A percentile compares a stretch with the other conserved stretches of the same genome.
Conservation (phyloP, 2,797 vertebrate genomes). For the Xerus rutilus region DNA sequence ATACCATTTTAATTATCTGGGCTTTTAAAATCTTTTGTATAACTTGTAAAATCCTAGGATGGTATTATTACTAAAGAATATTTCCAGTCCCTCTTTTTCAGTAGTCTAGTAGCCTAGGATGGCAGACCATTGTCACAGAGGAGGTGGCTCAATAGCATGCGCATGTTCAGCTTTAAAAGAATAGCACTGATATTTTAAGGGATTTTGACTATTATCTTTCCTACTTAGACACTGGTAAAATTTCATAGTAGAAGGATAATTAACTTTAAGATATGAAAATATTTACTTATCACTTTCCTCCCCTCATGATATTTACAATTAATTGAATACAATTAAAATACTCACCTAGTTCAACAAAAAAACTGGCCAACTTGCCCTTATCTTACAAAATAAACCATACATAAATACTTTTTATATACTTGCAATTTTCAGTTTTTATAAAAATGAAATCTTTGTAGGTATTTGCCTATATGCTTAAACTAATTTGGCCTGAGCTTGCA, state of each 20-base stretch:
- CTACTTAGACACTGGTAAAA: neutral
- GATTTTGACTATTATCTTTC: neutral
- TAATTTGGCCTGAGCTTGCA: neutral
- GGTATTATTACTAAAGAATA: neutral
- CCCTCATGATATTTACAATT: neutral
- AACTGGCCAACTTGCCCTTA: neutral
- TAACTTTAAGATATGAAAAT: neutral
- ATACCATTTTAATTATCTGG: neutral
- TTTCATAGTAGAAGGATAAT: neutral
- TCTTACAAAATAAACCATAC: neutral
- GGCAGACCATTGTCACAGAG: neutral
- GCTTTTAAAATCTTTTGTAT: neutral
- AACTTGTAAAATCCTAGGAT: neutral
- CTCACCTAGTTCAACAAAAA: neutral
- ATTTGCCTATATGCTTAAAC: neutral
- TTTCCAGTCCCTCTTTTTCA: neutral
- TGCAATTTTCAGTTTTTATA: neutral
- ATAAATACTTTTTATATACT: slow-evolving; percentile 14
- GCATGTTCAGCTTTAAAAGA: neutral
- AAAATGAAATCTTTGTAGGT: neutral
- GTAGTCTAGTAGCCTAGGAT: neutral
- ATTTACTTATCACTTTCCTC: neutral
- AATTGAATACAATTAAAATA: neutral
- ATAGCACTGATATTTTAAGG: neutral
- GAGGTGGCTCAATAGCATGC: neutral